A percentile compares a stretch with the other conserved stretches of the same genome.
Evolutionary conservation across 2,888 invertebrate species (phyloP).

Genomic region (Drepanosiphum platanoidis): DNA sequence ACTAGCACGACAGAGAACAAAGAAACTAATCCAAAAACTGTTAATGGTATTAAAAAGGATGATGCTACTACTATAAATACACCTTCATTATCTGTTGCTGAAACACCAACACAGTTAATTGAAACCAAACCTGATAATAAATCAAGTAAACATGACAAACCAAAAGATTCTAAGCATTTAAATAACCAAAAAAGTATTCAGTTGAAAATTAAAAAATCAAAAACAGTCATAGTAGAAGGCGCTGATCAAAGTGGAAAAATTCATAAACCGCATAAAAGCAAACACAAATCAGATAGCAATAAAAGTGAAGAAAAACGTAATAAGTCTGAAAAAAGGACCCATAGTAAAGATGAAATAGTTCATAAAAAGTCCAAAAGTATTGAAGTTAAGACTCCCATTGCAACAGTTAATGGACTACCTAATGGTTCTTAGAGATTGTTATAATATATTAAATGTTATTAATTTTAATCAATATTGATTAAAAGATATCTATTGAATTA

Average conservation of each 20-base stretch:
- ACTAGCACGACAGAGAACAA: slow-evolving; percentile 27
- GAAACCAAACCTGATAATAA: slow-evolving; percentile 26
- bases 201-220: slow-evolving; percentile 30
- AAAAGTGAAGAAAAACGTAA: slow-evolving; percentile 41
- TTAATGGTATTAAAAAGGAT: slow-evolving; percentile 41
- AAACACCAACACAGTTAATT: neutral
- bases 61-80: neutral
- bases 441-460: slow-evolving; percentile 26
- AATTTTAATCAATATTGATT: slow-evolving; percentile 25
- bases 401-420: slow-evolving; percentile 25
- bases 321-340: slow-evolving; percentile 49
- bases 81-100: neutral
- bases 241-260: neutral
- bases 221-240: neutral
- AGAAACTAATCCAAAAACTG: slow-evolving; percentile 25
- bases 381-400: slow-evolving; percentile 17
- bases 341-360: slow-evolving; percentile 34
- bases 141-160: slow-evolving; percentile 27
- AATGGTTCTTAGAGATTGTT: slow-evolving; percentile 55
- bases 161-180: slow-evolving; percentile 28
- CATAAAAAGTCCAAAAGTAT: slow-evolving; percentile 39
- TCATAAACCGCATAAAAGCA: slow-evolving; percentile 34
- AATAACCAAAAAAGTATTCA: neutral
- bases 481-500: slow-evolving; percentile 48
- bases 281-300: slow-evolving; percentile 32